A percentile compares a stretch with the other conserved stretches of the same genome.
phyloP scores from a whole-genome alignment of 1,140 invertebrate genomes.

The Choristoneura fumiferana region DNA sequence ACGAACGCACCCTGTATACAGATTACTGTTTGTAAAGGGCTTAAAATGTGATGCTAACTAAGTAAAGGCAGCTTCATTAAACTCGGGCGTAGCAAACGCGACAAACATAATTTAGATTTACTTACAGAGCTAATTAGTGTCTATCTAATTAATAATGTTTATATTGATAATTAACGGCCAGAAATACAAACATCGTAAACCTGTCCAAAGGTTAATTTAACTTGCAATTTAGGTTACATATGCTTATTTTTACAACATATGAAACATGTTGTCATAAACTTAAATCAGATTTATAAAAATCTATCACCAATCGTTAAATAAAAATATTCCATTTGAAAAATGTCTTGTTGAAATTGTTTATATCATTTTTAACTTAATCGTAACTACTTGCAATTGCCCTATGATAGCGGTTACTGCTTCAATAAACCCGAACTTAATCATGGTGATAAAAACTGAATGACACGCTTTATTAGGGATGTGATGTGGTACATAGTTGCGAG shows the following conservation, averaged over 20 bases:
- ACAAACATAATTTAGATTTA: slow-evolving; percentile 7
- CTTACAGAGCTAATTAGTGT: slow-evolving; percentile 1
- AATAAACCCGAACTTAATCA: slow-evolving; percentile 35
- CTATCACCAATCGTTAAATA: background rate
- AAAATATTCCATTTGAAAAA: background rate
- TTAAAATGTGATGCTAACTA: slow-evolving; percentile 16
- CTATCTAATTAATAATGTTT: too few relatives aligned
- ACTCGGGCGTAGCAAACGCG: background rate
- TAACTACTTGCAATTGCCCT: slow-evolving; percentile 27
- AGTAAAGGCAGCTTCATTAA: slow-evolving; percentile 2
- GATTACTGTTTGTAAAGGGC: slow-evolving; percentile 21
- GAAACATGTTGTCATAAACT: too few relatives aligned
- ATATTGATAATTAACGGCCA: too few relatives aligned
- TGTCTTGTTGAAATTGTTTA: slow-evolving; percentile 1
- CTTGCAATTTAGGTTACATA: too few relatives aligned
- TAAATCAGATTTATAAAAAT: too few relatives aligned
- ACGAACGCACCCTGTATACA: slow-evolving; percentile 34
- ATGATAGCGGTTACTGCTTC: slow-evolving; percentile 28
- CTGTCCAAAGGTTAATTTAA: too few relatives aligned
- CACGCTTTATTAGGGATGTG: slow-evolving; percentile 32
- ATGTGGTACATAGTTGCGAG: too few relatives aligned
- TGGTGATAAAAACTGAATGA: slow-evolving; percentile 38
- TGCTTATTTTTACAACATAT: too few relatives aligned
- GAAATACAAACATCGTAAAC: too few relatives aligned
- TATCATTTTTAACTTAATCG: slow-evolving; percentile 11